phyloP scores from a whole-genome alignment of 2,113 vertebrate species.

The Amazona vittata region DNA sequence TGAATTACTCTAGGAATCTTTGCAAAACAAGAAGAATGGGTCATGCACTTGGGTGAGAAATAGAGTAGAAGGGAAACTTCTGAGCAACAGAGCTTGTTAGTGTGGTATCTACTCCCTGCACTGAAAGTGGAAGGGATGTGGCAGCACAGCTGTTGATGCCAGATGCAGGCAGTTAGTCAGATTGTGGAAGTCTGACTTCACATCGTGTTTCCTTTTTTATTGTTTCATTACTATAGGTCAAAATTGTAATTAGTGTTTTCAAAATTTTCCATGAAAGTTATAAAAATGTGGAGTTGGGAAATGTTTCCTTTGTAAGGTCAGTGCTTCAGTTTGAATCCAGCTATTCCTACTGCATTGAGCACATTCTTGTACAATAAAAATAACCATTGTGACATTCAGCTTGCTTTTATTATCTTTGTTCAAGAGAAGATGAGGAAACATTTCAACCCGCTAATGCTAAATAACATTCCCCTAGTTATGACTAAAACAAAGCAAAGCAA shows the following conservation, averaged over 20 bases:
- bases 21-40: background rate
- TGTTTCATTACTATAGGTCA: background rate
- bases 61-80: background rate
- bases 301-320: background rate
- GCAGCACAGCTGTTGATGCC: background rate
- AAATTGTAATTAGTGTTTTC: background rate
- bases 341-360: background rate
- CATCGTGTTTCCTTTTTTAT: background rate
- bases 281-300: background rate
- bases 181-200: background rate
- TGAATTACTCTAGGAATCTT: background rate
- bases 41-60: background rate
- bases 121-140: background rate
- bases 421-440: background rate
- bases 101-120: background rate
- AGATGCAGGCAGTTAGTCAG: background rate
- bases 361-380: background rate
- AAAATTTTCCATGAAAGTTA: background rate
- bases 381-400: background rate
- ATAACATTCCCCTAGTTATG: background rate
- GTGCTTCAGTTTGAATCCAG: background rate
- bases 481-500: background rate
- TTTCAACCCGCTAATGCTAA: background rate
- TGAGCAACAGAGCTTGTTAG: background rate
- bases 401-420: slow-evolving; percentile 1